Evolutionary conservation across 2,113 vertebrate genomes (phyloP), one percentile per base, ranked within the genome.

Genomic region (Eubucco bourcierii): DNA sequence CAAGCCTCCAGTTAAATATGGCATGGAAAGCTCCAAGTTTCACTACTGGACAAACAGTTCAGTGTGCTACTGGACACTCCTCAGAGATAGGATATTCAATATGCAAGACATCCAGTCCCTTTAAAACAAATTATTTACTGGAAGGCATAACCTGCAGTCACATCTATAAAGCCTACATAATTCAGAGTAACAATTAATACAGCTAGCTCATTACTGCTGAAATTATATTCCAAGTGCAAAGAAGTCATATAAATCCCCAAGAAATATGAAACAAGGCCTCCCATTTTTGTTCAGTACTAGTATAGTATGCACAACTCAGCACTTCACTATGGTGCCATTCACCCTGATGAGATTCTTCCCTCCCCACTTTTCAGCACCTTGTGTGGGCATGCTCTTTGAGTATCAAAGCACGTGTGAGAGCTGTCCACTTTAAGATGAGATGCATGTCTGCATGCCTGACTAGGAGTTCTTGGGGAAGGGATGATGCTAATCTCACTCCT

Each of bases 171-270:
- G 47, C 44, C 70, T 74, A 56, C 39, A 50, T 58, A 84, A 93
- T 75, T 85, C 77, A 90, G 73, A 66, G 58, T 91, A 93, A 90
- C 85, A 90, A 74, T 89, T 94, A 94, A 68, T 73, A 86, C 85
- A 86, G 58, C 58, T 75, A 94, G 44, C 70, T 90, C 77, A 65
- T 90, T 90, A 91, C 29, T 46, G 74, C 80, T 86, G 58, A 91
- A 93, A 86, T 90, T 88, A 84, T 84, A 87, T 46, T 81, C 73
- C 88, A 88, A 93, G 86, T 76, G 80, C 74, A 84, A 92, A 91
- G 53, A 81, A 94, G 63, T 90, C 50, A 41, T 28, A 34, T 68
- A 79, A 94, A 80, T 84, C 68, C 72, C 80, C 41, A 71, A 63
- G 85, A 93, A 95, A 85, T 27, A 66, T 1, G n/a, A 95, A 93